phyloP scores from a whole-genome alignment of 2,888 invertebrate species.

The Patella ulyssiponensis region DNA sequence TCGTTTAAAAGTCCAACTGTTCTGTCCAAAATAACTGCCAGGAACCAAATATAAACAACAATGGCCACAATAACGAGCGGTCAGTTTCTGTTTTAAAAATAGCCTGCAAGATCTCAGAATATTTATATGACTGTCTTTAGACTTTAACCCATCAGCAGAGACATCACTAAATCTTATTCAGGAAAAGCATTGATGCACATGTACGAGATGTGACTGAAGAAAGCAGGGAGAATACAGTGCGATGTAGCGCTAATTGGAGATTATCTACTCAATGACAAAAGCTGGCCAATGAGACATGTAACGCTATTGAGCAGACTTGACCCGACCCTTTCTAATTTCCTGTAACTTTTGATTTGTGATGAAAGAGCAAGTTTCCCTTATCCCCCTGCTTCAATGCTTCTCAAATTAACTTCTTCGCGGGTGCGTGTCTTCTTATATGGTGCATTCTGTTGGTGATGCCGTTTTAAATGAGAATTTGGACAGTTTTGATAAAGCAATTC shows the following conservation, averaged over 20 bases:
- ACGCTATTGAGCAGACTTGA: constrained; percentile 12
- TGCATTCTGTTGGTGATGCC: constrained; percentile 10
- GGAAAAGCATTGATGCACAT: too few species aligned
- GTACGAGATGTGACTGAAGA: too few species aligned
- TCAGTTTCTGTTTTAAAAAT: too few species aligned
- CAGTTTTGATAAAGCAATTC: constrained; percentile 18
- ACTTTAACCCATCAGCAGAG: too few species aligned
- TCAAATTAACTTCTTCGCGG: constrained; percentile 26
- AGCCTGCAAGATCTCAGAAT: too few species aligned
- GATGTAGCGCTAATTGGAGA: not conserved
- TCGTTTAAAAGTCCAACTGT: too few species aligned
- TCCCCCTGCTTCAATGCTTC: constrained; percentile 17
- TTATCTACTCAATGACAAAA: not conserved
- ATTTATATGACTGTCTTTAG: too few species aligned
- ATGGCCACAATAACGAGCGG: too few species aligned
- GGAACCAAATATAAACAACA: too few species aligned
- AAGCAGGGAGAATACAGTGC: too few species aligned
- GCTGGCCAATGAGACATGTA: constrained; percentile 13
- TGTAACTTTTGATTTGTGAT: constrained; percentile 15
- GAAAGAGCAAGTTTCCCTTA: not conserved
- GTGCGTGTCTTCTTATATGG: constrained; percentile 16
- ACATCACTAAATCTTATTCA: too few species aligned
- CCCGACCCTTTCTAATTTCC: constrained; percentile 24
- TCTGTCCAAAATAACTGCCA: too few species aligned
- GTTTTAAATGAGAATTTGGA: constrained; percentile 24